These are phyloP conservation scores for Ellobium chinense DNA, from an alignment of 2,888 invertebrate genomes.

Conservation along the genomic window DNA sequence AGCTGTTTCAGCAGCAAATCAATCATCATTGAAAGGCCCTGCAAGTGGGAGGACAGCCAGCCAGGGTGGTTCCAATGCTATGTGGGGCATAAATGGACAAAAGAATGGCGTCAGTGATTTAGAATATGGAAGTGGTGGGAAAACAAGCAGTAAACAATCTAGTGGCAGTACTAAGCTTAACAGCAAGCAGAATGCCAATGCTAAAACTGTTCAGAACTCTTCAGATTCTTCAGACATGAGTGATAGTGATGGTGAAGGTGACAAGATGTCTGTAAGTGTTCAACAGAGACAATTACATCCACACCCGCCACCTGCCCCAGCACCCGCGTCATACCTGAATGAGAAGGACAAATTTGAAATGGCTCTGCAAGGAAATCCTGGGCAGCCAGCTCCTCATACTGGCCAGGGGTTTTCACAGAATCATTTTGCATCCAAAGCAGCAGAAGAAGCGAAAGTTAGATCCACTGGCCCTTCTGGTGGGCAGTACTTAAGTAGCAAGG, in stretches of 20 bases:
- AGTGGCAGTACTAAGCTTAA: neutral
- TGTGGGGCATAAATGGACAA: no score
- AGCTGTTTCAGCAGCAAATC: no score
- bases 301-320: neutral
- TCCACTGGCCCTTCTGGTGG: neutral
- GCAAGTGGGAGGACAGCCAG: neutral
- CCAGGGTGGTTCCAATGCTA: neutral
- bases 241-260: neutral
- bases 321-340: constrained; percentile 8
- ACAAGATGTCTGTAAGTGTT: neutral
- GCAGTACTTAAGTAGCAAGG: constrained; percentile 49
- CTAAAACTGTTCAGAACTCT: no score
- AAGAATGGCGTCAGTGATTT: neutral
- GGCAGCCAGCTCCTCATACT: neutral
- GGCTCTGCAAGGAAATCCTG: constrained; percentile 11
- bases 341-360: constrained; percentile 46
- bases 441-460: no score
- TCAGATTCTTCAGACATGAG: neutral
- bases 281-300: no score
- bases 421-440: neutral
- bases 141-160: neutral
- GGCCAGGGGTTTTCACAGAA: neutral
- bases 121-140: neutral
- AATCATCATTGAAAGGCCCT: neutral
- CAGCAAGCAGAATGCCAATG: neutral